These are phyloP conservation scores for Takifugu rubripes DNA, from an alignment of 2,797 vertebrate genomes.

Conservation along the genomic window DNA sequence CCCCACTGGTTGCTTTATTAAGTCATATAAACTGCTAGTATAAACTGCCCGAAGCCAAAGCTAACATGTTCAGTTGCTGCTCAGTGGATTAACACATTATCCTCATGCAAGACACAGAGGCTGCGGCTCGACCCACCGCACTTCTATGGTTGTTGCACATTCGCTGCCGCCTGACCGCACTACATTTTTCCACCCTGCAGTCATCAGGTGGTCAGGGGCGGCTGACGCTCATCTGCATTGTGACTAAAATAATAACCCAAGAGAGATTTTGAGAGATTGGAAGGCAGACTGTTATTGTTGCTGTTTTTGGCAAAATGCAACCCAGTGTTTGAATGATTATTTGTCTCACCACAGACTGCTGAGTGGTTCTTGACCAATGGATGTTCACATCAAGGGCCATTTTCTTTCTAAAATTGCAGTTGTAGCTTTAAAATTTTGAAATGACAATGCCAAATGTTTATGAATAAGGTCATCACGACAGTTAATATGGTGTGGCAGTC, in stretches of 20 bases:
- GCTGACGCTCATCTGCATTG: conserved; percentile 43
- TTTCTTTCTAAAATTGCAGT: conserved; percentile 4
- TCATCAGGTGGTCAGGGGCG: conserved; percentile 22
- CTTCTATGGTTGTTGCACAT: conserved; percentile 2
- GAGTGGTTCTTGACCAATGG: conserved; percentile 20
- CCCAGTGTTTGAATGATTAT: conserved; percentile 31
- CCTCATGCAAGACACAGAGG: background rate
- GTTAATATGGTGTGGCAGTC: too few species aligned
- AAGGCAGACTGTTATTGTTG: conserved; percentile 20
- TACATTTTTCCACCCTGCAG: conserved; percentile 10
- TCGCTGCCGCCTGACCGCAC: conserved; percentile 1
- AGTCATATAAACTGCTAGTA: too few species aligned
- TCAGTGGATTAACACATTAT: background rate
- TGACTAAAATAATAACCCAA: conserved; percentile 19
- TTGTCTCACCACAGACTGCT: conserved; percentile 26
- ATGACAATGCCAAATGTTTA: too few species aligned
- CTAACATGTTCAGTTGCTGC: background rate
- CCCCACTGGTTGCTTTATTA: background rate
- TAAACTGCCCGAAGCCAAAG: background rate
- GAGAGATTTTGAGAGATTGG: conserved; percentile 10
- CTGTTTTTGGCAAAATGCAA: too few species aligned
- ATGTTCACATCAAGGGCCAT: conserved; percentile 3
- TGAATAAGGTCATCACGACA: too few species aligned
- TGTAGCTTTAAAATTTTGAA: too few species aligned
- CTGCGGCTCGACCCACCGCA: background rate